Evolutionary conservation across 2,797 vertebrate genomes (phyloP).

Genomic region (Kryptolebias ocellatus): DNA sequence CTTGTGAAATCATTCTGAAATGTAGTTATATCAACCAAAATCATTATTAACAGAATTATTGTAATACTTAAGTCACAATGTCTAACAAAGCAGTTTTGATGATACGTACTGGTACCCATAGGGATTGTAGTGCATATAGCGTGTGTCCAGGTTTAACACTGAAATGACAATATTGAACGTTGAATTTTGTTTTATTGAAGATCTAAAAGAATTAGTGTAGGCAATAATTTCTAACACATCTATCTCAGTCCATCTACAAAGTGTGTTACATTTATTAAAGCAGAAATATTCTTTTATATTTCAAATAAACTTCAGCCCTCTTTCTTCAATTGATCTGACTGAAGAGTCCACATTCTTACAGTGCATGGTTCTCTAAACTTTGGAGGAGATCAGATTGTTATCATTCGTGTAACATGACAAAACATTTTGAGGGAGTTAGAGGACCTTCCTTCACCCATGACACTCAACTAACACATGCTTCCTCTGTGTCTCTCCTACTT

Average conservation of each 20-base stretch:
- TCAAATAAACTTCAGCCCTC: too few relatives aligned
- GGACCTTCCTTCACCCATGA: too few relatives aligned
- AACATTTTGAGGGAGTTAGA: too few relatives aligned
- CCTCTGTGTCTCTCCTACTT: too few relatives aligned
- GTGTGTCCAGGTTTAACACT: neutral
- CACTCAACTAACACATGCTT: too few relatives aligned
- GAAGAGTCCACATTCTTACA: too few relatives aligned
- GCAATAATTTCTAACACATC: neutral
- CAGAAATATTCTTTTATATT: neutral
- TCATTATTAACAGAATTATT: conserved; percentile 6
- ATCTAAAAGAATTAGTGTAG: neutral
- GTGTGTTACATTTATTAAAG: neutral
- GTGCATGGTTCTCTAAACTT: too few relatives aligned
- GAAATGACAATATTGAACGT: neutral
- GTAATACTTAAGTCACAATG: neutral
- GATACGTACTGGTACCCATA: neutral
- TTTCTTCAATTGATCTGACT: neutral
- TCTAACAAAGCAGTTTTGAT: neutral
- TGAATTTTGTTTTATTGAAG: neutral
- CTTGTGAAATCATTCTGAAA: conserved; percentile 2
- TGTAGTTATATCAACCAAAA: neutral
- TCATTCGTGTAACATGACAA: too few relatives aligned
- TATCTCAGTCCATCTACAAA: neutral
- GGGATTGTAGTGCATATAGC: neutral
- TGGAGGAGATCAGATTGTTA: too few relatives aligned